Evolutionary conservation across 2,888 invertebrate species (phyloP).

Genomic region (Lamellibrachia columna): DNA sequence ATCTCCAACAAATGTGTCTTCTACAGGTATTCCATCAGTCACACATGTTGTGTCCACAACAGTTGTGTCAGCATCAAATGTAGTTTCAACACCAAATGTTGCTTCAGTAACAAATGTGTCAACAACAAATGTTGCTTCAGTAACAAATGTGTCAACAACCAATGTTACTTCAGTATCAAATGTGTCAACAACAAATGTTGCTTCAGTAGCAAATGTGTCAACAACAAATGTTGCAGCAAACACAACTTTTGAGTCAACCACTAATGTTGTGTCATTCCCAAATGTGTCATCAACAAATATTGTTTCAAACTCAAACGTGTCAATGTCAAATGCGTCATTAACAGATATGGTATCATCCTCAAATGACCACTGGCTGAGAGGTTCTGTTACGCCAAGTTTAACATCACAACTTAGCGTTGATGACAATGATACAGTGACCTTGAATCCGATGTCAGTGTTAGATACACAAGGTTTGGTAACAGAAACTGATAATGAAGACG

Average conservation of each 20-base stretch:
- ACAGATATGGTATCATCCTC: not conserved
- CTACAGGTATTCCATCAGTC: too few relatives aligned
- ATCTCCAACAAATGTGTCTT: too few relatives aligned
- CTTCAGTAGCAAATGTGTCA: not conserved
- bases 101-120: not conserved
- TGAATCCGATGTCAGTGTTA: not conserved
- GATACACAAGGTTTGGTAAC: not conserved
- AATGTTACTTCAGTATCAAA: not conserved
- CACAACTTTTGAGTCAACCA: not conserved
- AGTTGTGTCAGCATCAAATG: too few relatives aligned
- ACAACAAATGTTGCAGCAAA: not conserved
- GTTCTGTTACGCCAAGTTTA: not conserved
- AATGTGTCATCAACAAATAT: not conserved
- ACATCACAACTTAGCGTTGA: not conserved
- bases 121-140: not conserved
- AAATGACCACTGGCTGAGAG: not conserved
- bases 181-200: not conserved
- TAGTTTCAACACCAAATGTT: not conserved
- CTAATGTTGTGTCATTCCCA: not conserved
- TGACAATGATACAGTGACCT: not conserved
- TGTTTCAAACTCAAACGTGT: not conserved
- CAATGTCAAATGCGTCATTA: not conserved
- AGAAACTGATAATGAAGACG: not conserved
- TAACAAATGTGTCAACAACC: not conserved
- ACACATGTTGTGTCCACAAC: not conserved